Percentiles rank a stretch among this genome's conserved stretches.
Evolutionary conservation across 2,113 vertebrate species (phyloP).

Genomic region (Albula glossodonta): DNA sequence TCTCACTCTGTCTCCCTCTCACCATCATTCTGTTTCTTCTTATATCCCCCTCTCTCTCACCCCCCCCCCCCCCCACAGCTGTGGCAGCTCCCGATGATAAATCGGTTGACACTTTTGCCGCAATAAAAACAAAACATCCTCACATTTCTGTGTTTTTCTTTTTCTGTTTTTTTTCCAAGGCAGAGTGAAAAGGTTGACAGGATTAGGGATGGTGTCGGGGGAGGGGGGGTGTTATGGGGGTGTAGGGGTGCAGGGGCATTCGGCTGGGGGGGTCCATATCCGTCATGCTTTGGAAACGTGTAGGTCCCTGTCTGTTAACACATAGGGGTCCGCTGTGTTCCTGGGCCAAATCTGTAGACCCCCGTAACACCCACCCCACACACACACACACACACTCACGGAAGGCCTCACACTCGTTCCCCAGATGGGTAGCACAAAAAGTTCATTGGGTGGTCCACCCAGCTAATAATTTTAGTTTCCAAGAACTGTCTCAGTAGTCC

Average conservation of each 20-base stretch:
- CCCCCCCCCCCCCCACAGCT: conserved; percentile 35
- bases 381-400: not conserved
- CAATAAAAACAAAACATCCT: conserved; percentile 53
- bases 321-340: conserved; percentile 12
- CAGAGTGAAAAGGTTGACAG: conserved; percentile 19
- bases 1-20: not conserved
- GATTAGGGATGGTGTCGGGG: not conserved
- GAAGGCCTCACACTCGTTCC: not conserved
- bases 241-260: not conserved
- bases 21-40: not conserved
- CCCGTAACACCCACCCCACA: not conserved
- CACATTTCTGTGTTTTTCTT: conserved; percentile 31
- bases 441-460: too few species aligned
- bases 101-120: conserved; percentile 33
- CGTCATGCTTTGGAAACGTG: conserved; percentile 25
- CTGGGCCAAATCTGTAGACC: not conserved
- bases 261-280: not conserved
- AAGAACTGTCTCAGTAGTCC: too few species aligned
- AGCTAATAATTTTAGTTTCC: too few species aligned
- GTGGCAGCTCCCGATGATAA: conserved; percentile 38
- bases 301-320: conserved; percentile 4
- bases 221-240: too few species aligned
- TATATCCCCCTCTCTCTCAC: not conserved
- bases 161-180: conserved; percentile 1
- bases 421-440: too few species aligned